phyloP scores from a whole-genome alignment of 2,888 invertebrate species.

The Macrostomum cliftonense region DNA sequence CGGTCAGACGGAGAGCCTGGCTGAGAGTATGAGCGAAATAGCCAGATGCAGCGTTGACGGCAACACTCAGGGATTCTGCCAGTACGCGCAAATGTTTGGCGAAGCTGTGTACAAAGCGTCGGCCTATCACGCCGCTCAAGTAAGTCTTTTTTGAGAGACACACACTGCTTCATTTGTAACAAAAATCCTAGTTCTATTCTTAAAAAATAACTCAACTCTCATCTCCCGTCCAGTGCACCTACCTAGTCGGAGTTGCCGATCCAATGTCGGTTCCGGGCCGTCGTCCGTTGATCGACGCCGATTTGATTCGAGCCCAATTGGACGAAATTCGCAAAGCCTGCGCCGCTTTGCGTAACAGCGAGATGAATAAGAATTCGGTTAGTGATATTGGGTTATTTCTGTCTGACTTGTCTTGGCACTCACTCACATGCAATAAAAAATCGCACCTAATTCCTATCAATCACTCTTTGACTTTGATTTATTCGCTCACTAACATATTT shows the following conservation, averaged over 20 bases:
- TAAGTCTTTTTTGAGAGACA: no score
- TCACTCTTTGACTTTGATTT: no score
- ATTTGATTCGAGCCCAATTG: conserved; percentile 48
- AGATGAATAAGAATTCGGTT: conserved; percentile 32
- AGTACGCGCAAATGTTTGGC: conserved; percentile 62
- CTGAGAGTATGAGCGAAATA: conserved; percentile 19
- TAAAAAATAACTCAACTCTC: no score
- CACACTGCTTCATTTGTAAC: no score
- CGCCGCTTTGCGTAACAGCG: conserved; percentile 35
- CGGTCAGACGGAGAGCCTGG: no score
- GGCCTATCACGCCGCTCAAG: conserved; percentile 74
- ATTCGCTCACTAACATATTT: not conserved
- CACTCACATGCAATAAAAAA: no score
- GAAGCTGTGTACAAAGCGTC: conserved; percentile 63
- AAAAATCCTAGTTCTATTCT: not conserved
- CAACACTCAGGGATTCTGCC: conserved; percentile 64
- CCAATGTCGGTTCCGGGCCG: conserved; percentile 68
- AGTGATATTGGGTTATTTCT: conserved; percentile 7
- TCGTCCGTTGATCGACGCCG: conserved; percentile 68
- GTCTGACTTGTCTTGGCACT: no score
- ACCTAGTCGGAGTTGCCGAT: conserved; percentile 78
- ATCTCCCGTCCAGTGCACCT: conserved; percentile 49
- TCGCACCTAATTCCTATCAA: no score
- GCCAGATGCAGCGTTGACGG: conserved; percentile 38
- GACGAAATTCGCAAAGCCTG: conserved; percentile 57